Evolutionary conservation across 2,888 invertebrate genomes (phyloP).

Genomic region (Dermolepida albohirtum): DNA sequence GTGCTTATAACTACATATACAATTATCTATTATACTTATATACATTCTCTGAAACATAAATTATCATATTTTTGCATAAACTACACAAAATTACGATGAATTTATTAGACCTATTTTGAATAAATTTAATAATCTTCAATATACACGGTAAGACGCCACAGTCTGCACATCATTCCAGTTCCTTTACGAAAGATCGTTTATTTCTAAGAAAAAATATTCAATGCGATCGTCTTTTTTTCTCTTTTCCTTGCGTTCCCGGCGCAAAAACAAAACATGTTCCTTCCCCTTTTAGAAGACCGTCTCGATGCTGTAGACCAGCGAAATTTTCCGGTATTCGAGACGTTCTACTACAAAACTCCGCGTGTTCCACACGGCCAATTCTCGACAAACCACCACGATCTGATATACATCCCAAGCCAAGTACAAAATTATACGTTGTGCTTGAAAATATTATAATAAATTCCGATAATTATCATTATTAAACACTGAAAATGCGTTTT

Average conservation of each 20-base stretch:
- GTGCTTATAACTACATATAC: too few species aligned
- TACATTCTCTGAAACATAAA: too few species aligned
- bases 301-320: conserved; percentile 23
- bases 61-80: too few species aligned
- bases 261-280: conserved; percentile 20
- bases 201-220: conserved; percentile 24
- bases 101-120: too few species aligned
- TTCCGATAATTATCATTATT: conserved; percentile 67
- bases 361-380: conserved; percentile 15
- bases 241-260: neutral
- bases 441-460: conserved; percentile 66
- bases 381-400: conserved; percentile 30
- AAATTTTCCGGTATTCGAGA: conserved; percentile 5
- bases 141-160: too few species aligned
- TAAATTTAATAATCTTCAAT: too few species aligned
- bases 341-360: neutral
- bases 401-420: conserved; percentile 23
- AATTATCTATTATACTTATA: too few species aligned
- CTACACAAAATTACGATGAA: too few species aligned
- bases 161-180: too few species aligned
- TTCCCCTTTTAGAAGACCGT: conserved; percentile 2
- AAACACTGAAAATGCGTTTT: conserved; percentile 64
- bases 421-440: conserved; percentile 64
- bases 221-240: conserved; percentile 6
- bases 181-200: neutral